Evolutionary conservation across 92 coral and sea anemone species (phyloP).

Genomic region (Epizoanthus rinbou): DNA sequence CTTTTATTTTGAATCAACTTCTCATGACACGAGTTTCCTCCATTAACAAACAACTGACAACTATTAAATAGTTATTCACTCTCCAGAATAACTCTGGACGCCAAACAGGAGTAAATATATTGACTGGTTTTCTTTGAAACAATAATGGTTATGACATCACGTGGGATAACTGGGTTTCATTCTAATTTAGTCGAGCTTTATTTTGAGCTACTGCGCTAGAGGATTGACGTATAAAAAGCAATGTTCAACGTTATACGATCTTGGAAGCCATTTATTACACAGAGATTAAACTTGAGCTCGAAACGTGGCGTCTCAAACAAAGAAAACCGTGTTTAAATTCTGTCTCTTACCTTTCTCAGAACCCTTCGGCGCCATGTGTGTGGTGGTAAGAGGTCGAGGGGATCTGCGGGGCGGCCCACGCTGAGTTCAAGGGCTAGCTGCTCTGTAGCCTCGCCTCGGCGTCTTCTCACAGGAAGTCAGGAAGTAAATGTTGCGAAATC

Average conservation of each 20-base stretch:
- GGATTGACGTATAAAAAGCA: not conserved
- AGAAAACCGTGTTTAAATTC: not conserved
- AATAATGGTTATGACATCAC: too few species aligned
- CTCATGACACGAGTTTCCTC: too few species aligned
- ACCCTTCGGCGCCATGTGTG: conserved; percentile 99
- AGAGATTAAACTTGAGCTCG: not conserved
- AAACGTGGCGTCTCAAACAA: not conserved
- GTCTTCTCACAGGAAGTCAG: too few species aligned
- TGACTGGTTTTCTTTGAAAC: too few species aligned
- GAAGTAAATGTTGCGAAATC: too few species aligned
- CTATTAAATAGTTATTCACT: too few species aligned
- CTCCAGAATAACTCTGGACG: too few species aligned
- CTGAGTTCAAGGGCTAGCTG: not conserved
- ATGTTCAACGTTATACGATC: not conserved
- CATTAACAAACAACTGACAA: too few species aligned
- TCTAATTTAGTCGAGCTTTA: not conserved
- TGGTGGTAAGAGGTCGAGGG: conserved; percentile 70
- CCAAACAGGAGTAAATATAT: too few species aligned
- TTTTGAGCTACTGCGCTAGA: not conserved
- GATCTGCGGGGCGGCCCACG: conserved; percentile 77
- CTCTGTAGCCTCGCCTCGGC: conserved; percentile 23
- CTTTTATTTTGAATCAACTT: too few species aligned
- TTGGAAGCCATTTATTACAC: not conserved
- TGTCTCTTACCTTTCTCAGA: conserved; percentile 24
- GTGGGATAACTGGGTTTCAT: not conserved